Percentiles rank a stretch among this genome's conserved stretches.
Evolutionary conservation across 2,888 invertebrate species (phyloP).

Genomic region (Himalopsyche anomala): DNA sequence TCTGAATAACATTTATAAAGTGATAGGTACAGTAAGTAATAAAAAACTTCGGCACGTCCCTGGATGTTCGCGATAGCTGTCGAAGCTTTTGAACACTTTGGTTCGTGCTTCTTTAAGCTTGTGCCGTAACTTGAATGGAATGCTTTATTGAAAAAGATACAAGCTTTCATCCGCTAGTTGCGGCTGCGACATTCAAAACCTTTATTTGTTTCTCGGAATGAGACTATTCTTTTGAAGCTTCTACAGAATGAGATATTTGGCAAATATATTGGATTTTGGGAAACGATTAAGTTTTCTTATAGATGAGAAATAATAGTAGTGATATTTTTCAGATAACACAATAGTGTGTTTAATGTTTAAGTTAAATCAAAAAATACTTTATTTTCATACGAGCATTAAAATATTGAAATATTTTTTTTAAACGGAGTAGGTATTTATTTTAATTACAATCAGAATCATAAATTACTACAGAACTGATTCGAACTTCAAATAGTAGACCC

Average conservation of each 20-base stretch:
- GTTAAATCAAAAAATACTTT: no score
- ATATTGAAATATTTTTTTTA: no score
- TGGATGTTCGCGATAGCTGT: slow-evolving; percentile 28
- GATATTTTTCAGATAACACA: no score
- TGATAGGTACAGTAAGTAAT: neutral
- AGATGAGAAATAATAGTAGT: no score
- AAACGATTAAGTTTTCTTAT: no score
- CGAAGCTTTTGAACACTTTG: slow-evolving; percentile 55
- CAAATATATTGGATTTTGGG: no score
- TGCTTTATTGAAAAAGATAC: slow-evolving; percentile 65
- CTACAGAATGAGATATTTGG: neutral
- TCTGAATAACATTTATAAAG: neutral
- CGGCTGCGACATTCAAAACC: slow-evolving; percentile 50
- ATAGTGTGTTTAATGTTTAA: no score
- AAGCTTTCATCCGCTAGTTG: slow-evolving; percentile 59
- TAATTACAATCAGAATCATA: no score
- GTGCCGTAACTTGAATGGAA: slow-evolving; percentile 55
- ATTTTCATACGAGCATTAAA: no score
- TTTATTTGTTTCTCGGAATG: slow-evolving; percentile 63
- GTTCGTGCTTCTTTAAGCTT: slow-evolving; percentile 60
- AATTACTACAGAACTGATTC: no score
- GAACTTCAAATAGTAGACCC: no score
- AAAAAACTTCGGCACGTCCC: neutral
- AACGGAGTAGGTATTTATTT: no score
- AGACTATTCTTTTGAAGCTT: slow-evolving; percentile 44